Percentiles rank a stretch among this genome's conserved stretches.
These are phyloP conservation scores for Ctenoplectra terminalis DNA, from an alignment of 1,140 invertebrate genomes.

Conservation along the genomic window DNA sequence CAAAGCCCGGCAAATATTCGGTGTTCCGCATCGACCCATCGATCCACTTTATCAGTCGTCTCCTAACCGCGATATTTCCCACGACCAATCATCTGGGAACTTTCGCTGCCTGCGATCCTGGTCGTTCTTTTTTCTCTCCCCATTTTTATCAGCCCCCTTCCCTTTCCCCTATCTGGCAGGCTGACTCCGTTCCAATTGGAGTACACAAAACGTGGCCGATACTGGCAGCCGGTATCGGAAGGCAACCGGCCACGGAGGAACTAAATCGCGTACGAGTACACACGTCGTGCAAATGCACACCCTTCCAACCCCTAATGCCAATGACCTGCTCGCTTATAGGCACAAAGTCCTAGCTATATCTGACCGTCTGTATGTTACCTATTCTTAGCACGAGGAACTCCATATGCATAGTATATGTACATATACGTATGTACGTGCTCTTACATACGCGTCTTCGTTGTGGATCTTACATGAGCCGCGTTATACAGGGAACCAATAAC, in stretches of 20 bases:
- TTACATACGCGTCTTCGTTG: slow-evolving; percentile 46
- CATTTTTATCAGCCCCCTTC: slow-evolving; percentile 26
- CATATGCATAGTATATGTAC: slow-evolving; percentile 67
- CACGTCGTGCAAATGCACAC: slow-evolving; percentile 68
- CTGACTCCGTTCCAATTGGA: slow-evolving; percentile 26
- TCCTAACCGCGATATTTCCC: slow-evolving; percentile 70
- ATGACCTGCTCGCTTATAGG: slow-evolving; percentile 79
- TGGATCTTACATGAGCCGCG: slow-evolving; percentile 49
- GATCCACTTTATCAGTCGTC: slow-evolving; percentile 68
- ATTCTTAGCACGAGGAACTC: slow-evolving; percentile 76
- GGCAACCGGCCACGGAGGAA: slow-evolving; percentile 44
- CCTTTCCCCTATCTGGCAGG: background rate
- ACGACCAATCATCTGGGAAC: slow-evolving; percentile 66
- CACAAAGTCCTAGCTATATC: slow-evolving; percentile 77
- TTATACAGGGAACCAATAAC: slow-evolving; percentile 67
- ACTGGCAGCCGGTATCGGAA: slow-evolving; percentile 46
- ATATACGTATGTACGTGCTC: slow-evolving; percentile 43
- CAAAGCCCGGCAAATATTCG: slow-evolving; percentile 47
- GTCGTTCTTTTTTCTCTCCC: background rate
- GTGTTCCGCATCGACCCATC: slow-evolving; percentile 60
- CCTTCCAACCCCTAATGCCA: slow-evolving; percentile 78
- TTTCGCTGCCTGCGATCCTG: slow-evolving; percentile 51
- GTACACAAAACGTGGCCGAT: slow-evolving; percentile 42
- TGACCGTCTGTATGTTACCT: slow-evolving; percentile 75
- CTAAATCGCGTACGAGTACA: slow-evolving; percentile 59